Percentiles rank a stretch among this genome's conserved stretches.
phyloP scores from a whole-genome alignment of 2,113 vertebrate species.

The Eulemur macaco region DNA sequence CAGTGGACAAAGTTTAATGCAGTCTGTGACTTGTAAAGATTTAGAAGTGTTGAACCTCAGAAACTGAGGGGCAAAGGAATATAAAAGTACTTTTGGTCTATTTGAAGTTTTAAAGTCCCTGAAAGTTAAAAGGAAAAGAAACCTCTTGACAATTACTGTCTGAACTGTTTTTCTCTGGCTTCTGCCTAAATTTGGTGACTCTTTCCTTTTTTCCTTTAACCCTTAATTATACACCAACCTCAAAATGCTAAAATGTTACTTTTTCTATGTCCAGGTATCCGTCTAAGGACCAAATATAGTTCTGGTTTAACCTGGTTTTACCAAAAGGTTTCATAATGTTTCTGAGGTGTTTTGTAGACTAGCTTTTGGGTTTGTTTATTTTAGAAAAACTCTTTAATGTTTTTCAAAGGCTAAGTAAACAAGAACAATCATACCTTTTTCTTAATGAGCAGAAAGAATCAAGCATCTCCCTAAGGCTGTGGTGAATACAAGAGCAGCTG shows the following conservation, averaged over 20 bases:
- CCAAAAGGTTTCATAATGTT: neutral
- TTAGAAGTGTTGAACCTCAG: neutral
- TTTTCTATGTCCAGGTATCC: neutral
- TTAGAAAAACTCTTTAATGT: constrained; percentile 16
- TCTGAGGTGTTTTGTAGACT: constrained; percentile 43
- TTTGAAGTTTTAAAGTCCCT: neutral
- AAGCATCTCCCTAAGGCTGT: constrained; percentile 38
- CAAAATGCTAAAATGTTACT: constrained; percentile 25
- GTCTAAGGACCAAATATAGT: constrained; percentile 49
- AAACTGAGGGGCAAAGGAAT: neutral
- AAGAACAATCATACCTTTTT: constrained; percentile 75
- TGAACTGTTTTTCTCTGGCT: constrained; percentile 40
- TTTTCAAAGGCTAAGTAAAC: constrained; percentile 68
- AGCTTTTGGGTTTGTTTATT: constrained; percentile 40
- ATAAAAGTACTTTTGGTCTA: neutral
- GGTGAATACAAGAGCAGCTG: constrained; percentile 72
- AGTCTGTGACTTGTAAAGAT: neutral
- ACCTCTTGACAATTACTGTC: neutral
- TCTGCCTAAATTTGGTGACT: constrained; percentile 25
- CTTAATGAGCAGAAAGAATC: constrained; percentile 24
- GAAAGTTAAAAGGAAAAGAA: neutral
- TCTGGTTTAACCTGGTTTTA: constrained; percentile 39
- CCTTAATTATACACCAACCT: constrained; percentile 34
- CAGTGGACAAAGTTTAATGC: neutral
- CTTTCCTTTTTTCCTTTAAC: constrained; percentile 22